Conservation (phyloP, 2,113 vertebrate species). For the Vidua chalybeata region DNA sequence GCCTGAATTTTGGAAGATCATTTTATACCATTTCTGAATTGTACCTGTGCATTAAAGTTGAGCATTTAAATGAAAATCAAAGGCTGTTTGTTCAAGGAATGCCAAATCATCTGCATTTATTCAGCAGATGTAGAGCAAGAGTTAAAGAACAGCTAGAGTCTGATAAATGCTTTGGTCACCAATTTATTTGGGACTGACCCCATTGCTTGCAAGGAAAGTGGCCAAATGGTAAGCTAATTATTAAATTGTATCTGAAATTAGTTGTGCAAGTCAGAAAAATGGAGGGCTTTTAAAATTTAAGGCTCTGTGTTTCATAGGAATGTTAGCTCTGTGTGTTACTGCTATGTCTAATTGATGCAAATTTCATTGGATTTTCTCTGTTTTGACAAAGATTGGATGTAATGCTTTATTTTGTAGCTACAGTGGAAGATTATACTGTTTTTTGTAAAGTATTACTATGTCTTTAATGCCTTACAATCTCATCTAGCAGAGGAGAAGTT, state of each 20-base stretch:
- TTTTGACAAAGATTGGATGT: background rate
- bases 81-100: background rate
- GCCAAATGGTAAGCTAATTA: background rate
- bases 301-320: background rate
- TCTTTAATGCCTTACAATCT: background rate
- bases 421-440: background rate
- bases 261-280: background rate
- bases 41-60: background rate
- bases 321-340: background rate
- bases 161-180: background rate
- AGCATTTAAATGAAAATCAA: background rate
- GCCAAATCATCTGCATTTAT: background rate
- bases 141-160: background rate
- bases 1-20: background rate
- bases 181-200: background rate
- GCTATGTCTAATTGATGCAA: background rate
- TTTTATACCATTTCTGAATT: background rate
- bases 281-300: background rate
- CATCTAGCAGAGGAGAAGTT: background rate
- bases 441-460: background rate
- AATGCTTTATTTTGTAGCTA: background rate
- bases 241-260: background rate
- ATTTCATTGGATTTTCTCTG: background rate
- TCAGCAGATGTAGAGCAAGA: background rate
- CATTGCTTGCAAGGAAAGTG: background rate